These are phyloP conservation scores for Leptinotarsa lineolata DNA, from an alignment of 1,140 invertebrate species.

Conservation along the genomic window DNA sequence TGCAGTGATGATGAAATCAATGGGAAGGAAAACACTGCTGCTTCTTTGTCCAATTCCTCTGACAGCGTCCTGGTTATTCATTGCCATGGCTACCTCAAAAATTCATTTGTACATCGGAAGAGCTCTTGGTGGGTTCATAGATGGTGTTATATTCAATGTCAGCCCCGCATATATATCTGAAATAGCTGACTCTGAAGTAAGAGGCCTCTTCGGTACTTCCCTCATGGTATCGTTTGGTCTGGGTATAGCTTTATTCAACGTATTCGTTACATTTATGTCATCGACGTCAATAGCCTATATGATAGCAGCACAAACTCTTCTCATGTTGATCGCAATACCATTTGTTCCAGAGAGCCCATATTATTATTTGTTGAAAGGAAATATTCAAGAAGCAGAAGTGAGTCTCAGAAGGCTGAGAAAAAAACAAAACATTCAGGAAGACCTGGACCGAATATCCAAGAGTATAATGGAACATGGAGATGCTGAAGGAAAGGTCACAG, in stretches of 20 bases:
- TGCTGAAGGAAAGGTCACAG: constrained; percentile 10
- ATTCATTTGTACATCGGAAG: constrained; percentile 20
- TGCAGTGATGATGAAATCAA: neutral
- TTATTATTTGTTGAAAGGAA: constrained; percentile 26
- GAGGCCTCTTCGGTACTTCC: constrained; percentile 30
- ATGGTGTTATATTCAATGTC: constrained; percentile 22
- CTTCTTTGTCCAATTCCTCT: constrained; percentile 19
- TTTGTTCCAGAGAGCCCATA: constrained; percentile 38
- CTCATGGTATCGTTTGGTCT: constrained; percentile 17
- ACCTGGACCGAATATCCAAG: constrained; percentile 7
- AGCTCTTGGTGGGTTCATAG: constrained; percentile 18
- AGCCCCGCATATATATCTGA: constrained; percentile 19
- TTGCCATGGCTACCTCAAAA: constrained; percentile 25
- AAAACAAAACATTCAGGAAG: constrained; percentile 26
- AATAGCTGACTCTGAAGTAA: constrained; percentile 29
- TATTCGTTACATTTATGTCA: neutral
- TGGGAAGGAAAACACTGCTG: constrained; percentile 26
- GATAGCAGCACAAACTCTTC: constrained; percentile 18
- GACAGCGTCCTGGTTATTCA: constrained; percentile 18
- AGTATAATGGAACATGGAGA: constrained; percentile 14
- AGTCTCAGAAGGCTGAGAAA: constrained; percentile 27
- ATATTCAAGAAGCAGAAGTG: constrained; percentile 21
- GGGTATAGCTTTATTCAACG: constrained; percentile 33
- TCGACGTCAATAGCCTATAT: constrained; percentile 27
- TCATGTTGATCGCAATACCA: constrained; percentile 30